Evolutionary conservation across 2,888 invertebrate species (phyloP).

Genomic region (Dryomyza anilis): DNA sequence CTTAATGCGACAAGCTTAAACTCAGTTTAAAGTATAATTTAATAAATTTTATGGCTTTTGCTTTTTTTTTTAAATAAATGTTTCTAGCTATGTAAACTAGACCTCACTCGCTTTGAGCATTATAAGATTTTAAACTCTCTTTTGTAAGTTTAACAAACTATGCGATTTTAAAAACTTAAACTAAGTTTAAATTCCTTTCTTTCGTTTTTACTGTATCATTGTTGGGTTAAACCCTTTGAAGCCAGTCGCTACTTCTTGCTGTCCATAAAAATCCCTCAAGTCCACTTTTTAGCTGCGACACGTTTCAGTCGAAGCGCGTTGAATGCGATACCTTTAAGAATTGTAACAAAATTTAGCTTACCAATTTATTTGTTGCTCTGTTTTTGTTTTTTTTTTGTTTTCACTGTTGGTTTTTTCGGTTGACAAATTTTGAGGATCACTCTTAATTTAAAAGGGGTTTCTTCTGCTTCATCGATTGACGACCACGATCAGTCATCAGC

Average conservation of each 20-base stretch:
- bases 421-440: neutral
- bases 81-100: no score
- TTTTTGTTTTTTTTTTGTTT: neutral
- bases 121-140: no score
- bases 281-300: constrained; percentile 20
- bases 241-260: neutral
- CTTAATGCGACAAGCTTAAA: no score
- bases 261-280: constrained; percentile 26
- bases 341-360: constrained; percentile 37
- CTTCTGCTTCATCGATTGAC: no score
- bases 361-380: constrained; percentile 5
- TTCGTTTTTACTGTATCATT: no score
- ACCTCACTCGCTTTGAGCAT: no score
- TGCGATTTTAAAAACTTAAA: no score
- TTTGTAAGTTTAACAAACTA: no score
- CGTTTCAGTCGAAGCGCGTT: constrained; percentile 41
- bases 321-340: constrained; percentile 53
- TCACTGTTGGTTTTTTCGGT: no score
- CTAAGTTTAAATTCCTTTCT: no score
- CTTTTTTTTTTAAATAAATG: constrained; percentile 3
- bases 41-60: neutral
- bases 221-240: neutral
- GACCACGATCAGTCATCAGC: no score
- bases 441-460: neutral
- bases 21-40: no score